Evolutionary conservation across 2,888 invertebrate species (phyloP).

Genomic region (Volucella inanis): DNA sequence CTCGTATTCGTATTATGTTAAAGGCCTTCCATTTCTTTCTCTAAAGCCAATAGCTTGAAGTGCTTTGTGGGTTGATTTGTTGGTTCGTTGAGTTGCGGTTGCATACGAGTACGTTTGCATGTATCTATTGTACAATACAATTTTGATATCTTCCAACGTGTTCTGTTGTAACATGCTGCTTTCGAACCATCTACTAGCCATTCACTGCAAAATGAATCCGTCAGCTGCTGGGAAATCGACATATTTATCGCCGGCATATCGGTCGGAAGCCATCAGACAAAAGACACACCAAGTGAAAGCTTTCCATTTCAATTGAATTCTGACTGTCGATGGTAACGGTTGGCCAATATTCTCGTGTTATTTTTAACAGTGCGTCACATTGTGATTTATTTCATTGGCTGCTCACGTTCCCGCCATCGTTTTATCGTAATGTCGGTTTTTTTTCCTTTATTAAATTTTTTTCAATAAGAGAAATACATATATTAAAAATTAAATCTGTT

Average conservation of each 20-base stretch:
- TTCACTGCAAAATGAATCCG: not conserved
- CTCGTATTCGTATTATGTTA: not conserved
- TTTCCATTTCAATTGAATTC: constrained; percentile 61
- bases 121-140: too few relatives aligned
- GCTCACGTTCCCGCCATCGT: not conserved
- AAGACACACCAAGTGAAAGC: constrained; percentile 63
- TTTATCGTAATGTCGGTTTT: not conserved
- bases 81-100: not conserved
- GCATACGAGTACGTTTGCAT: not conserved
- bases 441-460: not conserved
- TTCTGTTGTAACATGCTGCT: constrained; percentile 42
- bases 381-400: not conserved
- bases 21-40: constrained; percentile 34
- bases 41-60: not conserved
- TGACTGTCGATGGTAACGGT: constrained; percentile 60
- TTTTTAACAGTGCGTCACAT: constrained; percentile 1
- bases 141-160: not conserved
- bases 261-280: constrained; percentile 43
- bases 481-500: not conserved
- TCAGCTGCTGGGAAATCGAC: not conserved
- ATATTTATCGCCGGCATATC: constrained; percentile 45
- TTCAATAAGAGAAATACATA: not conserved
- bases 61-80: not conserved
- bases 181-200: constrained; percentile 30
- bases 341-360: constrained; percentile 18